A percentile compares a stretch with the other conserved stretches of the same genome.
These are phyloP conservation scores for Nasonia vitripennis DNA, from an alignment of 1,140 invertebrate species.

Conservation along the genomic window DNA sequence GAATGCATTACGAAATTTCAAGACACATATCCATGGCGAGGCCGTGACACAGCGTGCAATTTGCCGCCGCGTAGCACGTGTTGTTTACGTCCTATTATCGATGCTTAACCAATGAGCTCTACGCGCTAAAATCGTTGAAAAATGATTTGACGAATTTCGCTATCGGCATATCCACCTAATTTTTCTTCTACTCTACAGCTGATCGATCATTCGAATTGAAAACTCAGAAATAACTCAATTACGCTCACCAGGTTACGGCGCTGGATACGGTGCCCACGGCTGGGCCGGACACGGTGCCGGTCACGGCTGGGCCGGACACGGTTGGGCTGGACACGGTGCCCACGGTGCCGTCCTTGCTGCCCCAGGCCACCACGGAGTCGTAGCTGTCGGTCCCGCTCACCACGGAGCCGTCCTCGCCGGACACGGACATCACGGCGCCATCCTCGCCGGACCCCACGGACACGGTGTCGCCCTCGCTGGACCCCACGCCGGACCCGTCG, in stretches of 20 bases:
- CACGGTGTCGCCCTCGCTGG: conserved; percentile 69
- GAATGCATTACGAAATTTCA: background rate
- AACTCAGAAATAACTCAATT: too few relatives aligned
- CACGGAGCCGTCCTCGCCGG: conserved; percentile 63
- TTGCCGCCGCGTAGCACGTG: background rate
- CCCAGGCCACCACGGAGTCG: conserved; percentile 55
- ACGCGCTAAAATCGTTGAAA: background rate
- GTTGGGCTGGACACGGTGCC: conserved; percentile 49
- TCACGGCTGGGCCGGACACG: conserved; percentile 55
- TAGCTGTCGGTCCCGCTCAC: conserved; percentile 55
- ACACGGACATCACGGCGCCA: conserved; percentile 65
- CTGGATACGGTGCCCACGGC: conserved; percentile 39
- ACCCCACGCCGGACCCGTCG: conserved; percentile 58
- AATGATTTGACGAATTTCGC: background rate
- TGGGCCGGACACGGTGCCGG: conserved; percentile 9
- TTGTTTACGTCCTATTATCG: background rate
- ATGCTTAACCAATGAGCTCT: background rate
- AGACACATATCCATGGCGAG: background rate
- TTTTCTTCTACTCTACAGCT: too few relatives aligned
- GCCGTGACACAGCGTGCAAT: background rate
- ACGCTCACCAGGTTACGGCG: conserved; percentile 25
- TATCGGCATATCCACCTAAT: background rate
- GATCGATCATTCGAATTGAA: too few relatives aligned
- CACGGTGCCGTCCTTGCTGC: conserved; percentile 62
- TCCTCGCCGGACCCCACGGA: conserved; percentile 60